Percentiles rank a stretch among this genome's conserved stretches.
These are phyloP conservation scores for Carabus problematicus DNA, from an alignment of 2,888 invertebrate genomes.

Conservation along the genomic window DNA sequence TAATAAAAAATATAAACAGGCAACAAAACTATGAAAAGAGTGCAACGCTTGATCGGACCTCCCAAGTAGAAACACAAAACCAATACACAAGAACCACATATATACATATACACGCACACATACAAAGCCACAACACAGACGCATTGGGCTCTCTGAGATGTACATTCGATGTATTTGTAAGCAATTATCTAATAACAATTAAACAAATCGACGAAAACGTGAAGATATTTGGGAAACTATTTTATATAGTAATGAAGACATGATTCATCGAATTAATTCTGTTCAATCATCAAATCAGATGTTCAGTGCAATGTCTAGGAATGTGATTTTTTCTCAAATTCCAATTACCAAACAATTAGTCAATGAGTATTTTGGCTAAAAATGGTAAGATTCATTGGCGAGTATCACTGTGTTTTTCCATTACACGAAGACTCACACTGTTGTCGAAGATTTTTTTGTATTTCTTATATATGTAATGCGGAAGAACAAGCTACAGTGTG, in stretches of 20 bases:
- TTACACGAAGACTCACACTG: conserved; percentile 34
- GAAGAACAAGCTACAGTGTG: conserved; percentile 22
- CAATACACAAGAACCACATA: too few relatives aligned
- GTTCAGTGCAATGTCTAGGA: neutral
- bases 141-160: too few relatives aligned
- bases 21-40: conserved; percentile 42
- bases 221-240: too few relatives aligned
- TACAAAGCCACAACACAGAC: too few relatives aligned
- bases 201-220: too few relatives aligned
- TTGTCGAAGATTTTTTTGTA: conserved; percentile 4
- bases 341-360: conserved; percentile 40
- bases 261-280: too few relatives aligned
- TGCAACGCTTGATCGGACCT: conserved; percentile 33
- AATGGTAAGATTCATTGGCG: conserved; percentile 39
- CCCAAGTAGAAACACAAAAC: conserved; percentile 25
- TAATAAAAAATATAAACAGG: conserved; percentile 29
- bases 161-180: too few relatives aligned
- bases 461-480: conserved; percentile 19
- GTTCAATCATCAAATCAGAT: too few relatives aligned
- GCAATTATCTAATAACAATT: too few relatives aligned
- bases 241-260: too few relatives aligned
- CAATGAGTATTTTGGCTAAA: conserved; percentile 29
- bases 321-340: conserved; percentile 37
- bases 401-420: conserved; percentile 27
- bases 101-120: too few relatives aligned